Evolutionary conservation across 1,140 invertebrate species (phyloP).

Genomic region (Drosophila serrata): DNA sequence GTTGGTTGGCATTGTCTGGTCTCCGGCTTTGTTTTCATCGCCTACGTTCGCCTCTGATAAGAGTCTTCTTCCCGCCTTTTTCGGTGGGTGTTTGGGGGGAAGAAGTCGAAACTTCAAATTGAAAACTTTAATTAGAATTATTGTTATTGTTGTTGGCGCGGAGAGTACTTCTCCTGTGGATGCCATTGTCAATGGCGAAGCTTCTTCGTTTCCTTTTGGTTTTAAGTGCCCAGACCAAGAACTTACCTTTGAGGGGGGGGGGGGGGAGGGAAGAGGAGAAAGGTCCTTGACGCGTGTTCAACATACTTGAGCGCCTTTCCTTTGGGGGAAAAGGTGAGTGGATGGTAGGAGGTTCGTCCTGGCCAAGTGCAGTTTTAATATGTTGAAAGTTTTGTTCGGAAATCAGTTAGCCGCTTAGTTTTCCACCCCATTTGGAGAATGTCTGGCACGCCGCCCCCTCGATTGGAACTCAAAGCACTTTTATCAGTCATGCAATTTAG

Average conservation of each 20-base stretch:
- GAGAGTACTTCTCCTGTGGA: slow-evolving; percentile 36
- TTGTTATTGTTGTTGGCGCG: slow-evolving; percentile 64
- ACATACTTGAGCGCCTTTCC: slow-evolving; percentile 79
- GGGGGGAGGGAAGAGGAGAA: too few relatives aligned
- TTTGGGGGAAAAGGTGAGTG: slow-evolving; percentile 3
- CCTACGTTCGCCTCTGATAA: slow-evolving; percentile 68
- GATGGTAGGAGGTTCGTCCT: neutral
- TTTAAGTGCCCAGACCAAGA: slow-evolving; percentile 65
- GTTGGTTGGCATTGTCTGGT: slow-evolving; percentile 62
- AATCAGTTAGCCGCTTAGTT: slow-evolving; percentile 81
- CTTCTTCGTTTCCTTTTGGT: slow-evolving; percentile 13
- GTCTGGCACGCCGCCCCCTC: slow-evolving; percentile 26
- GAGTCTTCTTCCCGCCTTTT: slow-evolving; percentile 42
- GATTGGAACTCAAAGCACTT: slow-evolving; percentile 48
- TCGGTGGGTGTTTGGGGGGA: slow-evolving; percentile 11
- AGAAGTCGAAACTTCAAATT: slow-evolving; percentile 75
- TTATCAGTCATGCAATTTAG: slow-evolving; percentile 80
- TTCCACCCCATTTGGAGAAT: slow-evolving; percentile 30
- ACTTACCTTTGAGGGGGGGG: slow-evolving; percentile 55
- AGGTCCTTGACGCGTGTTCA: slow-evolving; percentile 75
- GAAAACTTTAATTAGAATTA: slow-evolving; percentile 84
- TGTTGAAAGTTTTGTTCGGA: slow-evolving; percentile 78
- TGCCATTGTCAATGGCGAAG: slow-evolving; percentile 70
- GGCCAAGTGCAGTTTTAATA: slow-evolving; percentile 83
- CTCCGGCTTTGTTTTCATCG: slow-evolving; percentile 65